phyloP scores from a whole-genome alignment of 2,888 invertebrate species.

The Epirrhoe alternata region DNA sequence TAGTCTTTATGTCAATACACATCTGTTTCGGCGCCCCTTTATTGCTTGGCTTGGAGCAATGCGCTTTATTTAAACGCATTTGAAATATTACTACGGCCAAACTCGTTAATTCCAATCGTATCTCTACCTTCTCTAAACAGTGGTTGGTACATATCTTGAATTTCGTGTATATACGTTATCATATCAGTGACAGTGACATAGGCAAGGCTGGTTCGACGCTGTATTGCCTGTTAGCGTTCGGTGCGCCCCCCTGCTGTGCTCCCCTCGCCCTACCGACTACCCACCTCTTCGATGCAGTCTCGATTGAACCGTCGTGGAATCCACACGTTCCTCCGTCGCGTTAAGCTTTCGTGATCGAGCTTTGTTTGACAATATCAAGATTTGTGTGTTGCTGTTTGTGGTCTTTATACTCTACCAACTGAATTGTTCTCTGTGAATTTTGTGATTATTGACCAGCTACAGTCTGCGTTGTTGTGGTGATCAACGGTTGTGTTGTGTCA shows the following conservation, averaged over 20 bases:
- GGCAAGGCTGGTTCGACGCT: constrained; percentile 74
- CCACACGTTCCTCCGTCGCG: constrained; percentile 51
- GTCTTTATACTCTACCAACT: constrained; percentile 48
- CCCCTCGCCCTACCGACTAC: constrained; percentile 51
- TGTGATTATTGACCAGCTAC: constrained; percentile 47
- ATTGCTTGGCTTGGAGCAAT: constrained; percentile 48
- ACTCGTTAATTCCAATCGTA: neutral
- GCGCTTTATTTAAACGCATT: constrained; percentile 50
- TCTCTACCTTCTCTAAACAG: constrained; percentile 10
- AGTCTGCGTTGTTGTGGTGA: constrained; percentile 59
- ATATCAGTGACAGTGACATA: constrained; percentile 74
- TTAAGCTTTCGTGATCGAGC: constrained; percentile 78
- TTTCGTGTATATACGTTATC: constrained; percentile 81
- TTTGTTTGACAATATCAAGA: constrained; percentile 68
- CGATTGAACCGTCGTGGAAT: constrained; percentile 55
- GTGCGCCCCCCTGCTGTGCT: constrained; percentile 67
- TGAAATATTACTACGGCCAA: constrained; percentile 13
- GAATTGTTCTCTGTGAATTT: constrained; percentile 55
- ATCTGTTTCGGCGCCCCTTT: constrained; percentile 61
- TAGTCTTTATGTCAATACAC: constrained; percentile 65
- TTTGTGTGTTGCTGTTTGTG: constrained; percentile 59
- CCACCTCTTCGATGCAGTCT: constrained; percentile 71
- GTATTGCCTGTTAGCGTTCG: constrained; percentile 56
- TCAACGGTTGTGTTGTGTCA: constrained; percentile 68
- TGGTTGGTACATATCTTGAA: constrained; percentile 49